Evolutionary conservation across 2,113 vertebrate genomes (phyloP), one percentile per base, ranked within the genome.

Genomic region (Salminus brasiliensis): DNA sequence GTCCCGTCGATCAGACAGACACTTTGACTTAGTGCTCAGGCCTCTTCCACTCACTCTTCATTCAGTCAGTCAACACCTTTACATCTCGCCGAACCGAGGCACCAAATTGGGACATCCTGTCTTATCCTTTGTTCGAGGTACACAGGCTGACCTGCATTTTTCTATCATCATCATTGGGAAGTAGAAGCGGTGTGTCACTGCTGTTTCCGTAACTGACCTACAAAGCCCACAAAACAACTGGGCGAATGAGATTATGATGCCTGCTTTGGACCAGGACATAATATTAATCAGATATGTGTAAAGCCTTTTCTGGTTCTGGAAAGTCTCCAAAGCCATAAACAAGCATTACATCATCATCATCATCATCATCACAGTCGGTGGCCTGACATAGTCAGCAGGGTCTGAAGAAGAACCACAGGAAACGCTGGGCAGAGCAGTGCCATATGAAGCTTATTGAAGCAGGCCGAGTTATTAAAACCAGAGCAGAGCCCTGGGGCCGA

Each of bases 1-100:
- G 81, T 79, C 65, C 70, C 80, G 65, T 62, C 49, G 30, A 13
- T 60, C 75, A 39, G 55, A 47, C 13, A 32, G 62, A 47, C 13
- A 15, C 66, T 4, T 23, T 5, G 41, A 62, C 45, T 49, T 43
- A 4, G 55, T 36, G 52, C 52, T 55, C 25, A 36, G 18, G 49
- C n/a, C 32, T 49, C 16, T 29, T 60, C 52, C 41, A 18, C 27
- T 13, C 39, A 16, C 25, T 49, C 62, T 80, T 75, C 81, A 32
- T 78, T 77, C 71, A 59, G 21, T 78, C 76, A 76, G 1, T 63
- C 84, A 49, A 13, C 4, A 10, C 15, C n/a, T n/a, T n/a, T n/a
- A n/a, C n/a, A n/a, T n/a, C n/a, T n/a, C n/a, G n/a, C 9, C 16
- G 2, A 63, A 21, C 41, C n/a, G 41, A 32, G 12, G 12, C 18